A percentile compares a stretch with the other conserved stretches of the same genome.
Evolutionary conservation across 2,888 invertebrate species (phyloP).

Genomic region (Dysmachus trigonus): DNA sequence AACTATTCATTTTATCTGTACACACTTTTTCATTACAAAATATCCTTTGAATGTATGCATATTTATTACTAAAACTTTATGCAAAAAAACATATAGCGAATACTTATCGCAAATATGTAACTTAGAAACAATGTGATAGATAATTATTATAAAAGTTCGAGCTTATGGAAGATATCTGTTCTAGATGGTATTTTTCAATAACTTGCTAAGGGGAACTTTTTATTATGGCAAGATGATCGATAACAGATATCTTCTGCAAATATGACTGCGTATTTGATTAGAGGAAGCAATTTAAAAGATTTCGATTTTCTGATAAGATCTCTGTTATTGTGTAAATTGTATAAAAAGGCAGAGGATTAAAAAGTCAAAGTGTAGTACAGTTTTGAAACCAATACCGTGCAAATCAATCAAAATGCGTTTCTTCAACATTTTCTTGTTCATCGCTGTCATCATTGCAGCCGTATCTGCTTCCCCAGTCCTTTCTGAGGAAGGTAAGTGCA

Average conservation of each 20-base stretch:
- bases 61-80: too few relatives aligned
- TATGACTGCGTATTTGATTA: background rate
- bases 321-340: background rate
- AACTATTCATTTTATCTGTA: too few relatives aligned
- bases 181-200: background rate
- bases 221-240: background rate
- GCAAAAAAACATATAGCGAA: too few relatives aligned
- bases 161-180: background rate
- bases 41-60: too few relatives aligned
- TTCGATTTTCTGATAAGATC: background rate
- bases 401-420: conserved; percentile 30
- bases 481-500: background rate
- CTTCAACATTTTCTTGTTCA: background rate
- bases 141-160: background rate
- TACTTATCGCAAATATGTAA: too few relatives aligned
- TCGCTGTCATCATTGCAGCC: conserved; percentile 24
- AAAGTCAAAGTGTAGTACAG: background rate
- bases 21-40: too few relatives aligned
- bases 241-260: background rate
- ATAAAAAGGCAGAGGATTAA: background rate
- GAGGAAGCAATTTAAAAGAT: background rate
- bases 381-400: conserved; percentile 3
- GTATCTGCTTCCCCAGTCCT: background rate
- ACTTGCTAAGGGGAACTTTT: background rate
- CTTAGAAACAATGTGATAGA: too few relatives aligned